Conservation (phyloP, 2,797 vertebrate genomes). For the Oreochromis mossambicus region DNA sequence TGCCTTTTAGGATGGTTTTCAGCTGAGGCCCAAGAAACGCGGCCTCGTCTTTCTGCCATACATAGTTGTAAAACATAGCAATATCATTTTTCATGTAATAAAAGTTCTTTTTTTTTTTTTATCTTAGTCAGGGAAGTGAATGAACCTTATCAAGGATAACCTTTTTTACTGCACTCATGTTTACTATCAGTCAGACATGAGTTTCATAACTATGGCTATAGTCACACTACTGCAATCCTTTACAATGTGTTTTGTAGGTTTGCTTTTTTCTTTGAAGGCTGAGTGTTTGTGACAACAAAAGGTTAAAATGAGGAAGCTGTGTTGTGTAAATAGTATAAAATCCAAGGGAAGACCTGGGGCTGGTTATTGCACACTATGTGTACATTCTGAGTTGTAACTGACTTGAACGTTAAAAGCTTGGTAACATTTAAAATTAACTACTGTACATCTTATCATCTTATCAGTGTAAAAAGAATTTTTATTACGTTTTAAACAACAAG, state of each 20-base stretch:
- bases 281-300: neutral
- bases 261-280: neutral
- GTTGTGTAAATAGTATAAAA: too few relatives aligned
- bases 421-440: too few relatives aligned
- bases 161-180: neutral
- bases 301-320: too few relatives aligned
- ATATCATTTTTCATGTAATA: neutral
- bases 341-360: too few relatives aligned
- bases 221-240: neutral
- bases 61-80: neutral
- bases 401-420: too few relatives aligned
- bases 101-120: neutral
- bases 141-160: neutral
- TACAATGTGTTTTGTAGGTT: neutral
- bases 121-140: neutral
- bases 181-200: neutral
- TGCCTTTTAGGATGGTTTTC: neutral
- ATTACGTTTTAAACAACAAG: too few relatives aligned
- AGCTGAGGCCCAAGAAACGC: neutral
- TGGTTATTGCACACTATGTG: too few relatives aligned
- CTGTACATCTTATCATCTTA: too few relatives aligned
- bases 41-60: neutral
- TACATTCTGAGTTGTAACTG: too few relatives aligned
- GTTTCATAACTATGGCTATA: neutral
- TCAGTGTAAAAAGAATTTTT: too few relatives aligned